Evolutionary conservation across 2,113 vertebrate genomes (phyloP).

Genomic region (Rhodinocichla rosea): DNA sequence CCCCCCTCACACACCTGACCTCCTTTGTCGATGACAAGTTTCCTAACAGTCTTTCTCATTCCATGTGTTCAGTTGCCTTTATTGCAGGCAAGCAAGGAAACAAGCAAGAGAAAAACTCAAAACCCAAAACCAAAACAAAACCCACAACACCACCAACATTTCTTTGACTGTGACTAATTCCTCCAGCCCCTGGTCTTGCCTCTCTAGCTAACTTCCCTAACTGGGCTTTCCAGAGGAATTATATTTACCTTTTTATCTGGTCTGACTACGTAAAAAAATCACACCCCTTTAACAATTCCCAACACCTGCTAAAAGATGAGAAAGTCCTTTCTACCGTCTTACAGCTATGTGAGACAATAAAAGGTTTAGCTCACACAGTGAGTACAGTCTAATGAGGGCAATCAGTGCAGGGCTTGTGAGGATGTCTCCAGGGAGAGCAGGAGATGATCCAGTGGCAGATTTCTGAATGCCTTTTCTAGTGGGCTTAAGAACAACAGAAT

Average conservation of each 20-base stretch:
- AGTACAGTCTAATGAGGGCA: not conserved
- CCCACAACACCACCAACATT: not conserved
- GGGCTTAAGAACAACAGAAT: not conserved
- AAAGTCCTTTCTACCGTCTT: not conserved
- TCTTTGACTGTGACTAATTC: not conserved
- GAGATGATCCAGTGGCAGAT: not conserved
- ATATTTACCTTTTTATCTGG: not conserved
- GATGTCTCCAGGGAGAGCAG: not conserved
- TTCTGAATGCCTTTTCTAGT: constrained; percentile 18
- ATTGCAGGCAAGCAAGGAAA: not conserved
- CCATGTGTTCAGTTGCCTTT: not conserved
- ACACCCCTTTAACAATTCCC: not conserved
- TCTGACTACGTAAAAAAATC: not conserved
- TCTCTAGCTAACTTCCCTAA: not conserved
- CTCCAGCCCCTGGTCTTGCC: not conserved
- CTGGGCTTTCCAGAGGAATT: not conserved
- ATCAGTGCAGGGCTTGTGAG: not conserved
- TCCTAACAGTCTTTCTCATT: not conserved
- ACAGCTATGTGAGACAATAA: not conserved
- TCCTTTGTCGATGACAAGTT: not conserved
- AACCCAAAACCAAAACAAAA: not conserved
- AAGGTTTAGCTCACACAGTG: not conserved
- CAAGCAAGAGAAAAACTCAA: not conserved
- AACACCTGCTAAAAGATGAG: not conserved
- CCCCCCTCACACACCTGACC: not conserved